These are phyloP conservation scores for Neoscelio sp. DNA, from an alignment of 2,888 invertebrate species.

Conservation along the genomic window DNA sequence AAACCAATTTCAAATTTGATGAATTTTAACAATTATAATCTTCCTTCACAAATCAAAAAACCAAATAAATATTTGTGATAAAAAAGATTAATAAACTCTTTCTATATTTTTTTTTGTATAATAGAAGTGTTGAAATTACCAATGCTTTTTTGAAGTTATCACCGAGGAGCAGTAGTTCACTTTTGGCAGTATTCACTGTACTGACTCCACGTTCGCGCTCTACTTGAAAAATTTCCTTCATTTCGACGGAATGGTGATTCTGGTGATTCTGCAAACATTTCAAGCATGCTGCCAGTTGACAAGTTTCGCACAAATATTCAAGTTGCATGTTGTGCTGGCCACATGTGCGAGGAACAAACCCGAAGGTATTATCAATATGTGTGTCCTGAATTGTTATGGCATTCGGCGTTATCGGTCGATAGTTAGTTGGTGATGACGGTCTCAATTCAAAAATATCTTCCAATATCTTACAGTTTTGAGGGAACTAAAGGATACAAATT, in stretches of 20 bases:
- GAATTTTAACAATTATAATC: too few relatives aligned
- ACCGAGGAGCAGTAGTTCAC: slow-evolving; percentile 57
- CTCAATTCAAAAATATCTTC: slow-evolving; percentile 50
- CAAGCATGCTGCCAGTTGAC: slow-evolving; percentile 43
- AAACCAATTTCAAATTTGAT: too few relatives aligned
- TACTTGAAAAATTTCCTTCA: slow-evolving; percentile 56
- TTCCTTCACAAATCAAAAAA: too few relatives aligned
- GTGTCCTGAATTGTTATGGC: slow-evolving; percentile 34
- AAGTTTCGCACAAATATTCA: slow-evolving; percentile 55
- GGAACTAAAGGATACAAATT: slow-evolving; percentile 32
- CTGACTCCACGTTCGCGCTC: slow-evolving; percentile 62
- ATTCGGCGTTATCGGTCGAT: slow-evolving; percentile 22
- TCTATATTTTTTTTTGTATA: too few relatives aligned
- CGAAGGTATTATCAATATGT: slow-evolving; percentile 48
- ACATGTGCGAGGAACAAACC: slow-evolving; percentile 53
- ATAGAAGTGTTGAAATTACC: slow-evolving; percentile 55
- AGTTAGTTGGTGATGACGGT: slow-evolving; percentile 44
- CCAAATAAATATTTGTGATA: too few relatives aligned
- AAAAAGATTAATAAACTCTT: too few relatives aligned
- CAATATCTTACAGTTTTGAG: slow-evolving; percentile 50
- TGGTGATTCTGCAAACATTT: slow-evolving; percentile 59
- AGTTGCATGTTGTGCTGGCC: slow-evolving; percentile 48
- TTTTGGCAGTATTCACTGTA: slow-evolving; percentile 64
- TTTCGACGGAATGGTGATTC: slow-evolving; percentile 50
- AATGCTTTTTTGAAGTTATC: slow-evolving; percentile 61